These are phyloP conservation scores for Brachystomella parvula DNA, from an alignment of 1,140 invertebrate genomes.

Conservation along the genomic window DNA sequence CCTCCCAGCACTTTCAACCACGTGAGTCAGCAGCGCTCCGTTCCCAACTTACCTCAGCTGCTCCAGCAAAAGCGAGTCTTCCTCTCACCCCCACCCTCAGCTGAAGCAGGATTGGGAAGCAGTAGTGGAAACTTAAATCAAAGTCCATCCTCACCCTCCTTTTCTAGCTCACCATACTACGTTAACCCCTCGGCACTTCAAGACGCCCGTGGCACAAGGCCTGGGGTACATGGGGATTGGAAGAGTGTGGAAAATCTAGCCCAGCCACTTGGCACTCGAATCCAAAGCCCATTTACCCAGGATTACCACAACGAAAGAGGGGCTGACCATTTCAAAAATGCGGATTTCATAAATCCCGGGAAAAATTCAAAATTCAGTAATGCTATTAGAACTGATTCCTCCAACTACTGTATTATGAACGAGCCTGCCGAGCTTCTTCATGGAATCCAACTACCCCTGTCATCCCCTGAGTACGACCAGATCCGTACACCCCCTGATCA, in stretches of 20 bases:
- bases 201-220: neutral
- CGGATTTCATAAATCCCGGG: neutral
- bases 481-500: neutral
- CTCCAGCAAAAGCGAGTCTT: conserved; percentile 29
- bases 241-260: conserved; percentile 38
- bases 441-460: too few relatives aligned
- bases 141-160: too few relatives aligned
- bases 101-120: neutral
- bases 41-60: conserved; percentile 32
- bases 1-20: conserved; percentile 15
- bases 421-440: too few relatives aligned
- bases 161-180: conserved; percentile 1
- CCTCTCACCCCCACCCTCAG: conserved; percentile 30
- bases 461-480: neutral
- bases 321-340: too few relatives aligned
- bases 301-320: too few relatives aligned
- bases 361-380: neutral
- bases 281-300: too few relatives aligned
- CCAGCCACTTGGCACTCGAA: neutral
- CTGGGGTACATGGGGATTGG: conserved; percentile 32
- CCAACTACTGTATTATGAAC: too few relatives aligned
- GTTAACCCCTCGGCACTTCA: neutral
- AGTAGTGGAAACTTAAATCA: too few relatives aligned
- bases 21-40: conserved; percentile 30
- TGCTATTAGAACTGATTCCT: neutral